phyloP scores from a whole-genome alignment of 2,113 vertebrate genomes.

The Laterallus jamaicensis region DNA sequence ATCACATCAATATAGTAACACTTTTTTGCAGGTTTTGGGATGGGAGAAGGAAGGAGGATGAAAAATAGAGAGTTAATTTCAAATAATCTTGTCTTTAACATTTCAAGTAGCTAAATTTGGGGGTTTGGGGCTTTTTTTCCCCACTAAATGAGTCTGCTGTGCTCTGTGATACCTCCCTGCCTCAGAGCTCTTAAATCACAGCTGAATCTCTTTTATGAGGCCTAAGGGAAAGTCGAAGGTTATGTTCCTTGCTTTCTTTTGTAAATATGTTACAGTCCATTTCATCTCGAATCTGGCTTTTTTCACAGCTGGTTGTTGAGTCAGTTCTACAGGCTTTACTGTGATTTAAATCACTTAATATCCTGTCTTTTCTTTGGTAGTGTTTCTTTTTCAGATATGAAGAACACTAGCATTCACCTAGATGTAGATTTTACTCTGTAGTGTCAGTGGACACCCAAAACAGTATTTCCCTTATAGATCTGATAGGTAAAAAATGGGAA shows the following conservation, averaged over 20 bases:
- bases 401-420: background rate
- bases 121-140: background rate
- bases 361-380: background rate
- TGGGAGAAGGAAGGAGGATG: background rate
- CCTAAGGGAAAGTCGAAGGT: conserved; percentile 50
- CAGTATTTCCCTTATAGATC: background rate
- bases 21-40: background rate
- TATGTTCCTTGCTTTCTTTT: conserved; percentile 62
- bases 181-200: conserved; percentile 51
- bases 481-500: background rate
- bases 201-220: conserved; percentile 43
- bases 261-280: conserved; percentile 52
- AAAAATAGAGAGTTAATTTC: background rate
- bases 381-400: background rate
- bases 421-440: background rate
- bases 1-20: background rate
- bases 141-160: background rate
- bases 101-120: background rate
- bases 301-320: conserved; percentile 49
- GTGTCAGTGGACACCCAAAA: background rate
- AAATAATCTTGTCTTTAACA: background rate
- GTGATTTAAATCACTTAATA: conserved; percentile 64
- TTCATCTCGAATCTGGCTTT: conserved; percentile 30
- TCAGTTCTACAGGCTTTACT: conserved; percentile 12
- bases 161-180: background rate